Conservation (phyloP, 2,888 invertebrate species). For the Auanema freiburgensis region DNA sequence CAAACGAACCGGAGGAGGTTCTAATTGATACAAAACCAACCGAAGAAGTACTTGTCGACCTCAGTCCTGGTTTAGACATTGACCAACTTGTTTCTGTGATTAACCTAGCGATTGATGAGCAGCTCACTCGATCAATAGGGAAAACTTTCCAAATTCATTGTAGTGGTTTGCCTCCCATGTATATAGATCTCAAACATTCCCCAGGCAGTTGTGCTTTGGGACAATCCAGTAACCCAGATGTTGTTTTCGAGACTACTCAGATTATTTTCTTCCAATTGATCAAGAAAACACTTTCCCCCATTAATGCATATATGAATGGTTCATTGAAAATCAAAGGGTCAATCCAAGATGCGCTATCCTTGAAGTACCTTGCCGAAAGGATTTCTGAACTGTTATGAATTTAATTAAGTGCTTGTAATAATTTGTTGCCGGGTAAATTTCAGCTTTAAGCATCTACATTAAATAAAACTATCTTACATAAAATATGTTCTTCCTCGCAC, state of each 20-base stretch:
- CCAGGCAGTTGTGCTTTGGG: conserved; percentile 37
- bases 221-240: conserved; percentile 32
- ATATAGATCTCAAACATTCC: conserved; percentile 39
- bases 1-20: conserved; percentile 13
- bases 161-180: conserved; percentile 34
- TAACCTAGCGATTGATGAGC: conserved; percentile 44
- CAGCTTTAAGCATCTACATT: too few relatives aligned
- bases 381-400: conserved; percentile 24
- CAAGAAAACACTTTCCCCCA: conserved; percentile 39
- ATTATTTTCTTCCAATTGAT: conserved; percentile 26
- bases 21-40: conserved; percentile 6
- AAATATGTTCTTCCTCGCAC: too few relatives aligned
- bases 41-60: background rate
- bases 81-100: conserved; percentile 40
- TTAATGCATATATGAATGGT: conserved; percentile 57
- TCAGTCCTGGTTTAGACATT: conserved; percentile 29
- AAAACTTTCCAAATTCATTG: conserved; percentile 34
- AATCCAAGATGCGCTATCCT: conserved; percentile 52
- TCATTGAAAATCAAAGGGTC: conserved; percentile 46
- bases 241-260: conserved; percentile 30
- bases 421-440: too few relatives aligned
- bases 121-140: conserved; percentile 35
- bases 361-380: conserved; percentile 52
- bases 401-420: too few relatives aligned
- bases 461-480: too few relatives aligned